Base-by-base conservation (phyloP, 1,140 invertebrate genomes). In the Chrysomallon squamiferum region DNA sequence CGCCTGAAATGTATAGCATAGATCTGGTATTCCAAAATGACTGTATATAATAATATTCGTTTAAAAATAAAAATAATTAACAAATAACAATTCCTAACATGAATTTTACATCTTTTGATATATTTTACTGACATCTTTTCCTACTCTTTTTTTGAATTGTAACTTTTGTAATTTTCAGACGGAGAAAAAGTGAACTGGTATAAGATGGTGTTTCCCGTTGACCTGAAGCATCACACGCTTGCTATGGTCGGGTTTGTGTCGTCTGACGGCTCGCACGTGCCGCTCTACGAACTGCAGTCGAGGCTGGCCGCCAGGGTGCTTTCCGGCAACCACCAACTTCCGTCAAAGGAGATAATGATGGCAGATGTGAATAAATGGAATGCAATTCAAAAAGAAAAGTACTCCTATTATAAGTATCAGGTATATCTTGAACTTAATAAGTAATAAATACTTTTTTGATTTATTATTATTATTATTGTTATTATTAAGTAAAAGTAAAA, bases 161-260 rank as follows among this genome's bases (percentile, higher is more conserved):
- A 38, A 15, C 35, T 15, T 38, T 5, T 38, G 35, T 38, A 7
- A 15, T 38, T 29, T 54, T 54, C 50, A 54, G 50, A 30, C 18
- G 50, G 25, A 22, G 50, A 27, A 13, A 54, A 54, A 27, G 13
- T 54, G 50, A 30, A 54, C 22, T 54, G 50, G 50, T 54, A 54
- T 22, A 25, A 54, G 50, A 54, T 54, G 50, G 50, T 54, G 50
- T 54, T 54, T 11, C 50, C 50, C 3, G 50, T 54, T 20, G 22
- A 54, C 15, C 50, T 54, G 22, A 2, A 18, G 2, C 50, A 54
- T 13, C 22, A 25, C 2, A 54, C 50, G 2, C 0, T 54, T 18
- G 50, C 50, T 9, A 54, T 54, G 50, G 29, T 54, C 15, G 50
- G 50, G 2, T 54, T 54, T 27, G 0, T 54, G 22, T 3, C 22